phyloP scores from a whole-genome alignment of 2,888 invertebrate genomes.

The Kryphioiulus occultus region DNA sequence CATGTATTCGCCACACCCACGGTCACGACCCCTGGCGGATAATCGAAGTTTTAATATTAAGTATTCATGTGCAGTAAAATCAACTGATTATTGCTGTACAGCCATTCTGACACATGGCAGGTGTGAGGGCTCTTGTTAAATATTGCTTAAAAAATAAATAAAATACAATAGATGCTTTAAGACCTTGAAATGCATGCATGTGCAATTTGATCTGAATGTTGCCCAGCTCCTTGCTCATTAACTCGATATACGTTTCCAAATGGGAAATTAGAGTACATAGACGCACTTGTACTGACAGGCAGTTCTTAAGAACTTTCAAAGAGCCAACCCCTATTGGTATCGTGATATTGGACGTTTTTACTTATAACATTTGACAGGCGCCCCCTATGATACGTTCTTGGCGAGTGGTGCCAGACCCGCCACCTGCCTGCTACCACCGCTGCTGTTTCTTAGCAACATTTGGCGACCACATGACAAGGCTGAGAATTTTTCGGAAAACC shows the following conservation, averaged over 20 bases:
- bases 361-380: constrained; percentile 27
- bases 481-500: constrained; percentile 31
- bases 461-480: constrained; percentile 39
- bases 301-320: constrained; percentile 9
- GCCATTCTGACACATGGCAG: background rate
- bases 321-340: background rate
- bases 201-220: background rate
- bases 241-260: constrained; percentile 20
- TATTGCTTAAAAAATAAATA: background rate
- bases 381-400: constrained; percentile 14
- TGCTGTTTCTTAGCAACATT: constrained; percentile 36
- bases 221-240: background rate
- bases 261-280: constrained; percentile 32
- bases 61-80: background rate
- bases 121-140: background rate
- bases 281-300: constrained; percentile 23
- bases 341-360: background rate
- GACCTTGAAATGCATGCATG: background rate
- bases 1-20: too few species aligned
- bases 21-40: too few species aligned
- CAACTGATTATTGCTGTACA: background rate
- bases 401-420: constrained; percentile 32
- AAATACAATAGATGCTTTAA: background rate
- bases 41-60: too few species aligned
- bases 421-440: constrained; percentile 36